These are phyloP conservation scores for Eutolmus rufibarbis DNA, from an alignment of 2,888 invertebrate species.

Conservation along the genomic window DNA sequence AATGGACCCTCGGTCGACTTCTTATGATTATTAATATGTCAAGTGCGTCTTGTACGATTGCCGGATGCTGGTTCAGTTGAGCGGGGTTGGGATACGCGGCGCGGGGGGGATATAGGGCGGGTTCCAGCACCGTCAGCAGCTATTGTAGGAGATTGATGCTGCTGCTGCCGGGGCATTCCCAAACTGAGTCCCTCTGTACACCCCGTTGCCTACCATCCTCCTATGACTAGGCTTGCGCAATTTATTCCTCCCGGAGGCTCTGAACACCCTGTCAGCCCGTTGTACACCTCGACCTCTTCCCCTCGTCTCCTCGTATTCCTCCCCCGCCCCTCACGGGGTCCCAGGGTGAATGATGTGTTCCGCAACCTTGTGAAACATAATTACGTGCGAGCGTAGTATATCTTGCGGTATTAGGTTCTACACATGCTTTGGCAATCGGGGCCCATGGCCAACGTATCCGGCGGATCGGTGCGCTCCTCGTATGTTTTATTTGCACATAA, in stretches of 20 bases:
- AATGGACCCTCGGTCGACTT: slow-evolving; percentile 41
- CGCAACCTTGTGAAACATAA: slow-evolving; percentile 26
- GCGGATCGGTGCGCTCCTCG: slow-evolving; percentile 11
- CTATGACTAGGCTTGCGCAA: slow-evolving; percentile 26
- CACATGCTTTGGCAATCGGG: slow-evolving; percentile 25
- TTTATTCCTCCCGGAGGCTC: slow-evolving; percentile 21
- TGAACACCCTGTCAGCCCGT: background rate
- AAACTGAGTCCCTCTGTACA: background rate
- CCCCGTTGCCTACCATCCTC: background rate
- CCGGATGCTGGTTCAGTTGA: background rate
- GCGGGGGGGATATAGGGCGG: background rate
- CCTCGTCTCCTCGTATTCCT: too few relatives aligned
- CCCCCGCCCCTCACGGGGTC: background rate
- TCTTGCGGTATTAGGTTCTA: slow-evolving; percentile 35
- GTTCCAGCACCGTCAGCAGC: slow-evolving; percentile 24
- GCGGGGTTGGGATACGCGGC: background rate
- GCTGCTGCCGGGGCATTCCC: background rate
- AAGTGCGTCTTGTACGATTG: slow-evolving; percentile 25
- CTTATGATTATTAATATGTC: slow-evolving; percentile 41
- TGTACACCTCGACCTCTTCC: background rate
- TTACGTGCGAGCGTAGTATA: slow-evolving; percentile 37
- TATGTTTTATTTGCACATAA: slow-evolving; percentile 26
- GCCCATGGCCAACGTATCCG: background rate
- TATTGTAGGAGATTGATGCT: slow-evolving; percentile 34
- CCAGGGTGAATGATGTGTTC: slow-evolving; percentile 29